Evolutionary conservation across 2,113 vertebrate genomes (phyloP).

Genomic region (Corythaixoides concolor): DNA sequence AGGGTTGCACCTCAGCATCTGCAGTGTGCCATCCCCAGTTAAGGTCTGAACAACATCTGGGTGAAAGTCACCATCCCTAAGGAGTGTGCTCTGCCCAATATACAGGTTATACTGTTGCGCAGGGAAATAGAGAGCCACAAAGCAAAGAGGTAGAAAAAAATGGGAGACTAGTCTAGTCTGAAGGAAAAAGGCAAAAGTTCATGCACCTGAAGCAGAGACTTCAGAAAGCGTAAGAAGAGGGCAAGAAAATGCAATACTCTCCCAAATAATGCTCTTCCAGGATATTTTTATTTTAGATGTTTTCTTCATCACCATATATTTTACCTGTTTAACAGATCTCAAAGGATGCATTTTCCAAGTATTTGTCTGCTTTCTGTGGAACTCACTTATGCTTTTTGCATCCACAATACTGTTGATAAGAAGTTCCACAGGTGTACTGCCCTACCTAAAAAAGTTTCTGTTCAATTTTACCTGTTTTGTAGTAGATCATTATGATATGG

Average conservation of each 20-base stretch:
- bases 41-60: background rate
- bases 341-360: background rate
- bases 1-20: background rate
- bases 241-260: background rate
- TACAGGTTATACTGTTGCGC: background rate
- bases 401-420: background rate
- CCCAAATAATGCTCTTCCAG: background rate
- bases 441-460: background rate
- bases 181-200: background rate
- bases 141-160: background rate
- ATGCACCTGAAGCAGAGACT: background rate
- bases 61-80: background rate
- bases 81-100: background rate
- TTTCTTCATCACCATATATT: background rate
- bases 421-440: background rate
- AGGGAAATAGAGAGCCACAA: background rate
- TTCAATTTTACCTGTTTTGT: background rate
- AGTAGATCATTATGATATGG: background rate
- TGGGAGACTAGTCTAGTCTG: background rate
- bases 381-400: accelerated
- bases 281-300: background rate
- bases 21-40: accelerated
- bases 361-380: background rate
- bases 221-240: background rate
- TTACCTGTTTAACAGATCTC: background rate